These are phyloP conservation scores for Axea sp. DNA, from an alignment of 2,888 invertebrate genomes.

Conservation along the genomic window DNA sequence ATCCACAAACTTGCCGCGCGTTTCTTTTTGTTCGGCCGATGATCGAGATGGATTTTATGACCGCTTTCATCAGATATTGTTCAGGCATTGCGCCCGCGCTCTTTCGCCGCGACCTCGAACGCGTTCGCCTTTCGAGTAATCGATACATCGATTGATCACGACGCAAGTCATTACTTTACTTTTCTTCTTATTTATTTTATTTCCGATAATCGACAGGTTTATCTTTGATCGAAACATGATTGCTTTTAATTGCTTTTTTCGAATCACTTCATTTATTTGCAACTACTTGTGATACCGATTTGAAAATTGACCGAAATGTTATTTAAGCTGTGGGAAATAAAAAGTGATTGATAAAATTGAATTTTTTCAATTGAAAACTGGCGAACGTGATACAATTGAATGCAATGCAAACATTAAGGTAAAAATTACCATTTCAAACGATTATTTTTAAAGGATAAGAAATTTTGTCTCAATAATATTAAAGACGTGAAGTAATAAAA, in stretches of 20 bases:
- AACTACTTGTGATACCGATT: constrained; percentile 14
- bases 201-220: constrained; percentile 13
- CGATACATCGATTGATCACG: constrained; percentile 49
- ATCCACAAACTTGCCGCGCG: constrained; percentile 42
- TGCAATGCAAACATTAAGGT: too few relatives aligned
- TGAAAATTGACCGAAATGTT: too few relatives aligned
- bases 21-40: constrained; percentile 54
- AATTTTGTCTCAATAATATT: too few relatives aligned
- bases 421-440: too few relatives aligned
- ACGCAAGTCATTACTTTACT: constrained; percentile 41
- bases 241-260: constrained; percentile 28
- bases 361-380: too few relatives aligned
- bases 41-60: constrained; percentile 49
- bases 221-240: constrained; percentile 40
- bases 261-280: constrained; percentile 23
- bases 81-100: too few relatives aligned
- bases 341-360: too few relatives aligned
- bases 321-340: too few relatives aligned
- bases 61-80: constrained; percentile 63
- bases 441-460: too few relatives aligned
- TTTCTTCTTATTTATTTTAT: constrained; percentile 23
- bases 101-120: constrained; percentile 23
- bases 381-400: too few relatives aligned
- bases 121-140: constrained; percentile 42
- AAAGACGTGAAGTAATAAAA: too few relatives aligned